Percentiles rank a stretch among this genome's conserved stretches.
Evolutionary conservation across 2,888 invertebrate species (phyloP).

Genomic region (Pristionchus exspectatus): DNA sequence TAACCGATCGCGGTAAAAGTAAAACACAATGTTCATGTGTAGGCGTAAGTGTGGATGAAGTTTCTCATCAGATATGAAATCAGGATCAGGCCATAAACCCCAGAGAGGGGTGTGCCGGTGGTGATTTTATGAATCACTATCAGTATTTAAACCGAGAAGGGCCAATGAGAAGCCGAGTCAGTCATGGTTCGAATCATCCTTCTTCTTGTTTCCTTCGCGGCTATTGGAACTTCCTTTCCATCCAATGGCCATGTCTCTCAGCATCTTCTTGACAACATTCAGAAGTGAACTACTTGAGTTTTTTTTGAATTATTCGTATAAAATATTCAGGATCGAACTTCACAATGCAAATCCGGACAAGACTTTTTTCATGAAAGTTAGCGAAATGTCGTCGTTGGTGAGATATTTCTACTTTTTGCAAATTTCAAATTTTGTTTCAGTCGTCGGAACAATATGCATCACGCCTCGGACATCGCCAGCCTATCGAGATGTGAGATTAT

Average conservation of each 20-base stretch:
- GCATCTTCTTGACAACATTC: neutral
- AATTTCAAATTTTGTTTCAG: neutral
- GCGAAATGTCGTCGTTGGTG: neutral
- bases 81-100: neutral
- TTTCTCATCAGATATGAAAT: neutral
- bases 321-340: neutral
- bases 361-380: neutral
- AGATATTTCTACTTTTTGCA: neutral
- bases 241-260: neutral
- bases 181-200: conserved; percentile 9
- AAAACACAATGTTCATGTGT: neutral
- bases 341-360: neutral
- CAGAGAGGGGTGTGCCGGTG: neutral
- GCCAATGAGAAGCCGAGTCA: neutral
- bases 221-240: neutral
- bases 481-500: neutral
- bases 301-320: neutral
- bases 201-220: neutral
- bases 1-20: neutral
- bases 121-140: neutral
- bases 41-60: neutral
- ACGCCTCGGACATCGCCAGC: neutral
- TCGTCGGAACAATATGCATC: neutral
- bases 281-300: neutral
- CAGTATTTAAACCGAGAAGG: neutral